Base-by-base conservation (phyloP, 1,140 invertebrate genomes). In the Hycleus cichorii region DNA sequence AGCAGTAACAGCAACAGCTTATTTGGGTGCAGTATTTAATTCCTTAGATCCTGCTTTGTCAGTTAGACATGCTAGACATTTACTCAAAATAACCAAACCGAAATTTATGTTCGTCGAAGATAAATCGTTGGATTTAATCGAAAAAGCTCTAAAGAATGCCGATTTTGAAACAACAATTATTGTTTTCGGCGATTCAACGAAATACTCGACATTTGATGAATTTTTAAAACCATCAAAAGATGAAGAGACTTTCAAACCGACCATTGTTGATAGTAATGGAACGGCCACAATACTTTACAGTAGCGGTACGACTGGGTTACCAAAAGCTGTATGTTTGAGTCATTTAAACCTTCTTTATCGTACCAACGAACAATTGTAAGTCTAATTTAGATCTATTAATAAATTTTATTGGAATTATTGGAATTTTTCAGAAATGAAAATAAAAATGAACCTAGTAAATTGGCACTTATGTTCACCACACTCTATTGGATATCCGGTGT, bases 231-330 rank as follows among this genome's bases (percentile, higher is more conserved):
- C 44, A 5, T 11, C 11, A n/a, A 4, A 11, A 12, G 47, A 62
- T 42, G 60, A 65, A 51, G 43, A 55, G 10, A 10, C 1, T 0
- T 65, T 63, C 50, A 57, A 47, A n/a, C 63, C 63, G 0, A 9
- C 51, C 2, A 46, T 43, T 49, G 43, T 58, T 10, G 42, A 62
- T 27, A 38, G 54, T 3, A 5, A 60, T 10, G 65, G 68, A 40
- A 73, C 71, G 2, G 69, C 70, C 10, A 51, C 76, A 24, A 74
- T 82, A 62, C 66, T 78, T 0, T 79, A 72, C 57, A 82, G 87
- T 1, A 89, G 86, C 62, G 89, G 89, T 10, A 90, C 89, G 2
- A 90, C 88, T 27, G 88, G 90, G 42, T 71, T 82, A 24, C 87
- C 90, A 0, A 92, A 92, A 76, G 88, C 60, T 3, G 54, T 65